Evolutionary conservation across 2,888 invertebrate species (phyloP).

Genomic region (Petrophora chlorosata): DNA sequence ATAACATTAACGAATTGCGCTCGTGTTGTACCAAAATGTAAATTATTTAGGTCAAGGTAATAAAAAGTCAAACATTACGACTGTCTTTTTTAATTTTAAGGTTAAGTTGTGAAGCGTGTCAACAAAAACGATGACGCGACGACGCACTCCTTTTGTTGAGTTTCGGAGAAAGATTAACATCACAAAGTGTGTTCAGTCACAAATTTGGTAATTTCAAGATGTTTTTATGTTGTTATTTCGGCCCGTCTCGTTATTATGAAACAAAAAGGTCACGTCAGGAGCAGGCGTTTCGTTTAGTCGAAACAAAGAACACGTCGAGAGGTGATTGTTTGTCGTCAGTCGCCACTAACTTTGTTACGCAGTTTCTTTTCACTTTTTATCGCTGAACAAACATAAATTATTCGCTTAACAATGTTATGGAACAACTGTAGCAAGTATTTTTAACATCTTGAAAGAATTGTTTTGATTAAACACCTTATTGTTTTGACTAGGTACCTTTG

Average conservation of each 20-base stretch:
- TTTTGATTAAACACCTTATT: no score
- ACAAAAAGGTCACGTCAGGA: conserved; percentile 28
- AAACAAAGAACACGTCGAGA: conserved; percentile 24
- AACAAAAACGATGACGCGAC: conserved; percentile 6
- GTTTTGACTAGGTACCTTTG: no score
- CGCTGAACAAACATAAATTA: neutral
- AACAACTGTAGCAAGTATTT: no score
- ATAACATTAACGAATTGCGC: conserved; percentile 8
- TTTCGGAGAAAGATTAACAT: conserved; percentile 21
- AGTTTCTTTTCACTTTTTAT: neutral
- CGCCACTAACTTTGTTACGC: conserved; percentile 8
- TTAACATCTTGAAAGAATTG: no score
- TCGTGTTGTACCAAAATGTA: conserved; percentile 10
- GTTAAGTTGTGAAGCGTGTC: conserved; percentile 11
- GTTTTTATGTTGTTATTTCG: conserved; percentile 20
- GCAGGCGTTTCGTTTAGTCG: conserved; percentile 28
- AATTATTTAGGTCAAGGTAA: conserved; percentile 26
- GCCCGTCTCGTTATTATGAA: conserved; percentile 20
- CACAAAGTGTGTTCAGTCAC: conserved; percentile 18
- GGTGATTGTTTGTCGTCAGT: conserved; percentile 19
- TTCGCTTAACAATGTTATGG: no score
- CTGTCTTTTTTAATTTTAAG: conserved; percentile 8
- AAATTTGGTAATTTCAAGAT: conserved; percentile 21
- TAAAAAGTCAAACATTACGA: conserved; percentile 10
- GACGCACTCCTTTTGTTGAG: conserved; percentile 7